Conservation (phyloP, 2,113 vertebrate genomes). For the Felis chaus region DNA sequence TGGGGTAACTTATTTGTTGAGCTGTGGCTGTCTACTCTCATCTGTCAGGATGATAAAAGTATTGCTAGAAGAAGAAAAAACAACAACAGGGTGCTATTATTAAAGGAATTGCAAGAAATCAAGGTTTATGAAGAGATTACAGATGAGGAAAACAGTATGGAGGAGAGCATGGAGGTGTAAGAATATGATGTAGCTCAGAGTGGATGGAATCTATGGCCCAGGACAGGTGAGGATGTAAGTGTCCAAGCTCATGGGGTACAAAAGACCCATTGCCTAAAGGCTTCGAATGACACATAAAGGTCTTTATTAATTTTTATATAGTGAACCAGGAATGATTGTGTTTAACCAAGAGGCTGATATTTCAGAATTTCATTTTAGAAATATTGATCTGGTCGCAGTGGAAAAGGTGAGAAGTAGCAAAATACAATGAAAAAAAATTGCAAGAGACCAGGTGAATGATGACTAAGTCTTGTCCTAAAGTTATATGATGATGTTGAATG, state of each 20-base stretch:
- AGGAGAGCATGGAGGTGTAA: neutral
- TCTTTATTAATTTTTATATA: neutral
- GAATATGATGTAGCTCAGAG: neutral
- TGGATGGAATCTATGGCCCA: neutral
- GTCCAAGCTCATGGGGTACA: neutral
- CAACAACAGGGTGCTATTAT: neutral
- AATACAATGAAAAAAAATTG: neutral
- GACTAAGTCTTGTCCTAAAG: neutral
- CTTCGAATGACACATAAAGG: neutral
- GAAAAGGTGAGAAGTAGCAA: neutral
- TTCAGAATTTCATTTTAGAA: neutral
- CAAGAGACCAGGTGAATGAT: neutral
- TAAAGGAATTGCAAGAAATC: neutral
- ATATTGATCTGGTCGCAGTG: neutral
- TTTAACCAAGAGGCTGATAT: neutral
- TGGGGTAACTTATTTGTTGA: neutral
- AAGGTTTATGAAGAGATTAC: neutral
- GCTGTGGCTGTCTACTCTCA: neutral
- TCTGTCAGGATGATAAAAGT: neutral
- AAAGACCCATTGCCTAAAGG: neutral
- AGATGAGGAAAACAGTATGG: neutral
- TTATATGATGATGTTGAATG: neutral
- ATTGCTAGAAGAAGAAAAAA: neutral
- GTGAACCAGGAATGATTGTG: neutral
- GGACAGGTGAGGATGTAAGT: neutral